Conservation (phyloP, 2,797 vertebrate genomes). For the Trematomus bernacchii region DNA sequence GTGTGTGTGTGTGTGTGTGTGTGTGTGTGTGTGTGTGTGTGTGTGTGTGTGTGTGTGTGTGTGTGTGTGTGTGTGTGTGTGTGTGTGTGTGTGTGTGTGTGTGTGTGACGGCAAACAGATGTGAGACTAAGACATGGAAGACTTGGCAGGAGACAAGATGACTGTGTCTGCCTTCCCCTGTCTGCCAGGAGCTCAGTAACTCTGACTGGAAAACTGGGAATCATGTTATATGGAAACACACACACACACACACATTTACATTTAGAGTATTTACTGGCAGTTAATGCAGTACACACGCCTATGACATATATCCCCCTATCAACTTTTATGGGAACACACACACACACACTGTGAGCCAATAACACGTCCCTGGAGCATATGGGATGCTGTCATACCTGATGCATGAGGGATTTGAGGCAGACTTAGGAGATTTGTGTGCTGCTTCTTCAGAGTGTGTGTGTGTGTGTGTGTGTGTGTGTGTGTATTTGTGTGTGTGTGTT, state of each 20-base stretch:
- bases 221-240: conserved; percentile 61
- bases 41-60: too few relatives aligned
- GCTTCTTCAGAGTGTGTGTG: conserved; percentile 1
- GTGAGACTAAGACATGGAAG: conserved; percentile 50
- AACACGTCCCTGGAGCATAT: conserved; percentile 56
- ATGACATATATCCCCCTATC: conserved; percentile 51
- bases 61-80: not conserved
- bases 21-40: too few relatives aligned
- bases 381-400: conserved; percentile 59
- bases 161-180: conserved; percentile 70
- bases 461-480: conserved; percentile 12
- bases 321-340: conserved; percentile 58
- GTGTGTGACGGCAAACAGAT: conserved; percentile 66
- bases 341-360: conserved; percentile 49
- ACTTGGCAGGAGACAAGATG: conserved; percentile 65
- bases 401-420: conserved; percentile 46
- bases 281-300: conserved; percentile 36
- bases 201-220: conserved; percentile 69
- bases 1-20: conserved; percentile 3
- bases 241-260: conserved; percentile 46
- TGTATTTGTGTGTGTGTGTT: conserved; percentile 32
- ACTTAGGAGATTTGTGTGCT: conserved; percentile 32
- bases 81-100: not conserved
- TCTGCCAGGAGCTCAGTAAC: conserved; percentile 63
- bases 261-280: conserved; percentile 58